Conservation (phyloP, 2,888 invertebrate species). For the Scrobipalpa atriplicella region DNA sequence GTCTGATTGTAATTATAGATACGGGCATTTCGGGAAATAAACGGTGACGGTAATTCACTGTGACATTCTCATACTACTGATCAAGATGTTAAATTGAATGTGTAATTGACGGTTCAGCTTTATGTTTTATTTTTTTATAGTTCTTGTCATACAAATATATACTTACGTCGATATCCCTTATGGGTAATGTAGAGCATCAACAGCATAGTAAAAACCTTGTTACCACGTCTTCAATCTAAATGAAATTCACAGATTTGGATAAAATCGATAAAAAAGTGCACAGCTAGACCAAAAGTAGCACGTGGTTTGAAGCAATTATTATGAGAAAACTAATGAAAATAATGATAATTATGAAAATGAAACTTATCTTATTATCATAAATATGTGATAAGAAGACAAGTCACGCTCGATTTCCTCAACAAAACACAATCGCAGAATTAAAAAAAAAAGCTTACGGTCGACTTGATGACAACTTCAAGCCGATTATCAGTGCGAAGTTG, state of each 20-base stretch:
- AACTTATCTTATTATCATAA: too few species aligned
- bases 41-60: conserved; percentile 34
- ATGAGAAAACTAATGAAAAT: too few species aligned
- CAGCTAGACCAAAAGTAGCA: too few species aligned
- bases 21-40: conserved; percentile 27
- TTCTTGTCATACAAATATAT: background rate
- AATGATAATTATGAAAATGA: too few species aligned
- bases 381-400: too few species aligned
- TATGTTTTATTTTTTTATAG: background rate
- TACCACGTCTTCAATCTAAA: too few species aligned
- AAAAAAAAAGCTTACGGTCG: background rate
- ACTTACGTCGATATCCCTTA: too few species aligned
- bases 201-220: too few species aligned
- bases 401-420: background rate
- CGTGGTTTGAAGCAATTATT: too few species aligned
- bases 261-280: too few species aligned
- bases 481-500: conserved; percentile 19
- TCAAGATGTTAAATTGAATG: conserved; percentile 26
- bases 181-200: too few species aligned
- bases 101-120: background rate
- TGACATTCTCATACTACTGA: conserved; percentile 30
- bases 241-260: too few species aligned
- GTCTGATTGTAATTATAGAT: conserved; percentile 38
- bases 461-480: conserved; percentile 17
- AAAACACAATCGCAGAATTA: background rate